Evolutionary conservation across 2,797 vertebrate genomes (phyloP).

Genomic region (Pangasius djambal): DNA sequence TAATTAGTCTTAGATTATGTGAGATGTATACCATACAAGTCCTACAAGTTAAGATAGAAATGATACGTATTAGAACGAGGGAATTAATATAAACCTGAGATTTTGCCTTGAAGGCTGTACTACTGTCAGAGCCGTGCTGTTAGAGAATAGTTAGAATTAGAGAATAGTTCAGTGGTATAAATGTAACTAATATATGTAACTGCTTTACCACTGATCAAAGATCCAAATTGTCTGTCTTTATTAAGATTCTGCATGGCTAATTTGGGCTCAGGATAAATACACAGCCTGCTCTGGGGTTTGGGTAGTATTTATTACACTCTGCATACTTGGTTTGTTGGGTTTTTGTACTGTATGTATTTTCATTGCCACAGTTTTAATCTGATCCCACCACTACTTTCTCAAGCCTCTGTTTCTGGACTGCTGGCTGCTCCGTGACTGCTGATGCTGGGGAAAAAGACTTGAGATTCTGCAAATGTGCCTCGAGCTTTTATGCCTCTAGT

Average conservation of each 20-base stretch:
- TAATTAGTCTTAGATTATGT: not conserved
- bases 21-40: not conserved
- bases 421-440: constrained; percentile 11
- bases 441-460: constrained; percentile 16
- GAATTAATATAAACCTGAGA: not conserved
- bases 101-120: not conserved
- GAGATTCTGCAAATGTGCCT: constrained; percentile 15
- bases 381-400: not conserved
- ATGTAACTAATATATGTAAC: not conserved
- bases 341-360: not conserved
- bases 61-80: not conserved
- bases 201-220: not conserved
- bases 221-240: not conserved
- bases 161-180: not conserved
- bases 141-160: not conserved
- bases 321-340: not conserved
- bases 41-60: not conserved
- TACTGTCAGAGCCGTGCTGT: not conserved
- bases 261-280: not conserved
- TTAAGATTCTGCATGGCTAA: not conserved
- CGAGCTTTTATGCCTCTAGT: not conserved
- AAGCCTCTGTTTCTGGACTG: not conserved
- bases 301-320: not conserved
- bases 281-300: not conserved
- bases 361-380: not conserved